Evolutionary conservation across 2,888 invertebrate species (phyloP).

Genomic region (Oscheius onirici): DNA sequence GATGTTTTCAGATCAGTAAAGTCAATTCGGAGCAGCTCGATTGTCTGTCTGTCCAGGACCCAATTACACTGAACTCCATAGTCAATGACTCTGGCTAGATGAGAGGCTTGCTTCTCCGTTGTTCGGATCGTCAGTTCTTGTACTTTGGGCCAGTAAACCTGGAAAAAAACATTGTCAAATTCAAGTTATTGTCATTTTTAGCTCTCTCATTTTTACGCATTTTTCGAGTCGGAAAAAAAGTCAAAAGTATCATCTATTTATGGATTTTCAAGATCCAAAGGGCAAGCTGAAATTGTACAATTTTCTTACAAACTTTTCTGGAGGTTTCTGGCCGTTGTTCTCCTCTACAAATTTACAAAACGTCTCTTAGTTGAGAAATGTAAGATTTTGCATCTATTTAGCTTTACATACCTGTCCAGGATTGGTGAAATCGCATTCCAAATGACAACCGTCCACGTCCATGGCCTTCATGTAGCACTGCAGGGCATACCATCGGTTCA

Average conservation of each 20-base stretch:
- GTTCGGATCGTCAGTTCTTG: slow-evolving; percentile 59
- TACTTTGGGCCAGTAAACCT: slow-evolving; percentile 66
- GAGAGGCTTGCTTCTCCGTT: slow-evolving; percentile 58
- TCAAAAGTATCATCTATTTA: too few species aligned
- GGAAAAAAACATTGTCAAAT: background rate
- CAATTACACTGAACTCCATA: slow-evolving; percentile 66
- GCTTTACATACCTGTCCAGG: slow-evolving; percentile 29
- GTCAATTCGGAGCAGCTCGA: slow-evolving; percentile 57
- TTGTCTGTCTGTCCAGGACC: slow-evolving; percentile 60
- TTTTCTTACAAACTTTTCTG: too few species aligned
- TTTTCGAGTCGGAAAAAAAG: too few species aligned
- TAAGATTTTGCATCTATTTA: too few species aligned
- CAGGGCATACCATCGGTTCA: slow-evolving; percentile 69
- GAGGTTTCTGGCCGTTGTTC: too few species aligned
- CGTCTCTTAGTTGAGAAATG: too few species aligned
- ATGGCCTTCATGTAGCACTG: slow-evolving; percentile 68
- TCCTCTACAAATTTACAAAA: too few species aligned
- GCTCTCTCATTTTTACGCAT: too few species aligned
- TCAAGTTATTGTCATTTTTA: too few species aligned
- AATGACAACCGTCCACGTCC: slow-evolving; percentile 44
- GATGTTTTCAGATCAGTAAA: slow-evolving; percentile 52
- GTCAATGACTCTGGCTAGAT: slow-evolving; percentile 66
- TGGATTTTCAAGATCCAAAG: too few species aligned
- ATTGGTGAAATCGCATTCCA: slow-evolving; percentile 26
- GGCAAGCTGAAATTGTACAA: too few species aligned